Evolutionary conservation across 1,140 invertebrate genomes (phyloP).

Genomic region (Maniola jurtina): DNA sequence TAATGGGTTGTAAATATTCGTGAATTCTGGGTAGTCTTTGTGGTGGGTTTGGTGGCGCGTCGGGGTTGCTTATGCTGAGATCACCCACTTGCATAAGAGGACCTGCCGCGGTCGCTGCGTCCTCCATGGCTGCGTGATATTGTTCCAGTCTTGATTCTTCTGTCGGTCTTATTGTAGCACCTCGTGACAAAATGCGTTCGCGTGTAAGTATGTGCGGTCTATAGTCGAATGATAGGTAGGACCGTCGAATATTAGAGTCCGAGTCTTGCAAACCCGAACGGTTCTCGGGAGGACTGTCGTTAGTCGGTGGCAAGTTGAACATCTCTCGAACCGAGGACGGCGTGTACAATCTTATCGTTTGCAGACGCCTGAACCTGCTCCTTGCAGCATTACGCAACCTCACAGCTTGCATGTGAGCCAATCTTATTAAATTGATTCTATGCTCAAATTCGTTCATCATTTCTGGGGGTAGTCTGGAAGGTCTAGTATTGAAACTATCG

Average conservation of each 20-base stretch:
- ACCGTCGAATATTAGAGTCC: conserved; percentile 42
- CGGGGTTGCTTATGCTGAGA: conserved; percentile 65
- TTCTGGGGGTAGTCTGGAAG: conserved; percentile 40
- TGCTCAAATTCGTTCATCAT: conserved; percentile 57
- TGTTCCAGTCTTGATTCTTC: conserved; percentile 34
- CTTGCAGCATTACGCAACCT: conserved; percentile 59
- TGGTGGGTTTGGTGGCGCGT: conserved; percentile 45
- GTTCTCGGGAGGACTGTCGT: conserved; percentile 43
- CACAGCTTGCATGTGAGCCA: conserved; percentile 64
- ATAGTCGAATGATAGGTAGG: conserved; percentile 43
- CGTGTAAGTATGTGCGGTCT: conserved; percentile 61
- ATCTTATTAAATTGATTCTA: conserved; percentile 64
- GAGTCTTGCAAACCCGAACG: conserved; percentile 42
- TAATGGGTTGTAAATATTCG: conserved; percentile 70
- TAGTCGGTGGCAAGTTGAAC: conserved; percentile 54
- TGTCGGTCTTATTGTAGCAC: conserved; percentile 29
- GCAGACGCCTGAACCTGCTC: conserved; percentile 57
- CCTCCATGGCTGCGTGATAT: conserved; percentile 48
- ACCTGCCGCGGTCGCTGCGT: conserved; percentile 56
- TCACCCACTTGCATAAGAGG: conserved; percentile 82
- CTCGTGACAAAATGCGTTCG: conserved; percentile 41
- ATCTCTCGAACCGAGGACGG: conserved; percentile 67
- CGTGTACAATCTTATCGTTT: conserved; percentile 64
- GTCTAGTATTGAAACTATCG: conserved; percentile 32
- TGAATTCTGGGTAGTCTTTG: conserved; percentile 59